A percentile compares a stretch with the other conserved stretches of the same genome.
Conservation (phyloP, 1,140 invertebrate species). For the Thaumatotibia leucotreta region DNA sequence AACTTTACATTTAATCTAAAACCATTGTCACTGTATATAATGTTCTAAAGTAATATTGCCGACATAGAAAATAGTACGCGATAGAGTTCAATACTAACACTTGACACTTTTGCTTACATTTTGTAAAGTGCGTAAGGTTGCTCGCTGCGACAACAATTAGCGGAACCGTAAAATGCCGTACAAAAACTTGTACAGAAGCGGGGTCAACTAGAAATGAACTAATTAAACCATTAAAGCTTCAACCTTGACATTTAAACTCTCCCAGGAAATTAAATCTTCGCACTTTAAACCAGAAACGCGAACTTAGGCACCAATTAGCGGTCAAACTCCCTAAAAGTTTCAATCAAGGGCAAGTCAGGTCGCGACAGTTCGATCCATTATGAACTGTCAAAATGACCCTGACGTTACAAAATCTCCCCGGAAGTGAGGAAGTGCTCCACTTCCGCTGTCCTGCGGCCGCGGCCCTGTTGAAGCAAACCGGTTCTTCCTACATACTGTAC, state of each 20-base stretch:
- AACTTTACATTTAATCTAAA: background rate
- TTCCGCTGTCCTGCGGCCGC: constrained; percentile 24
- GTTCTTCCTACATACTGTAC: constrained; percentile 18
- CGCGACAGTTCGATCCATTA: background rate
- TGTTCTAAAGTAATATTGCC: background rate
- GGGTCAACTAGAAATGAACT: background rate
- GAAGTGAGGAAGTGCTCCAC: constrained; percentile 33
- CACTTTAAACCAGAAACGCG: background rate
- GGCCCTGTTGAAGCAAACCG: constrained; percentile 19
- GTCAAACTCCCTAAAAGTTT: background rate
- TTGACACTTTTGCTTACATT: background rate
- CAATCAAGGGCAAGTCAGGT: background rate
- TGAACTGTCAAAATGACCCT: constrained; percentile 23
- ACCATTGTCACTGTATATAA: background rate
- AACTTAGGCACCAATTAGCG: background rate
- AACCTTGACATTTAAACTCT: background rate
- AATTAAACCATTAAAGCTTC: background rate
- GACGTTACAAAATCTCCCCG: constrained; percentile 32
- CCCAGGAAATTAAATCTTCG: background rate
- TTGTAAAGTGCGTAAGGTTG: background rate
- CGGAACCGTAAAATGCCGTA: background rate
- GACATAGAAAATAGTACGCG: background rate
- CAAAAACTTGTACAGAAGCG: background rate
- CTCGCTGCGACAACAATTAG: background rate
- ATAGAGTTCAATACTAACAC: background rate